Evolutionary conservation across 2,888 invertebrate genomes (phyloP), one percentile per base, ranked within the genome.

Genomic region (Malthinus seriepunctatus): DNA sequence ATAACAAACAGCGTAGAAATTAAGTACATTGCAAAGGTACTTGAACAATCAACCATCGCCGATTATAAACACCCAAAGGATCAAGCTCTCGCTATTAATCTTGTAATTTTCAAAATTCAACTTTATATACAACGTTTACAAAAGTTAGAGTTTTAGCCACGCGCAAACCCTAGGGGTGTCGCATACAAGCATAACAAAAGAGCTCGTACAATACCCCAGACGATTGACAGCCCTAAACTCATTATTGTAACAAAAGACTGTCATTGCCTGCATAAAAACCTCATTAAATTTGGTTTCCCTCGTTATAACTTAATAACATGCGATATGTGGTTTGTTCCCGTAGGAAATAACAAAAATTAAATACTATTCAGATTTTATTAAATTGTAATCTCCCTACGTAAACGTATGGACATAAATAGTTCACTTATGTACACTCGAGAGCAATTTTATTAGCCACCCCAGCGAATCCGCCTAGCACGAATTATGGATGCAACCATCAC

Each of bases 251-350:
- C 78, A 78, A 78, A 78, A 78, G 78, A 76, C 73, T 74, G 76
- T 77, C 76, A 78, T 78, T 77, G 75, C 73, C 73, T 78, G 79
- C 76, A 79, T 79, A 79, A 79, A 79, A 79, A 79, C 74, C 74
- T 76, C 78, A 78, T 79, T 79, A 76, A 75, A 76, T 73, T 73
- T 67, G 69, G 69, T 64, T 67, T 67, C 70, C 70, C 71, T 72
- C 73, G 73, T 76, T 76, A 76, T 71, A 71, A 71, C 70, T 75
- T 74, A 73, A 76, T 75, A 72, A 70, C 71, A 72, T 64, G 71
- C 63, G 65, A 71, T 23, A 23, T 68, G 62, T 42, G 62, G 59
- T 62, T 35, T 39, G 63, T 64, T 65, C 65, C 65, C 65, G 61
- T 56, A 65, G 65, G 65, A 65, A 65, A 65, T 63, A 51, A 57